Percentiles rank a stretch among this genome's conserved stretches.
Evolutionary conservation across 1,140 invertebrate genomes (phyloP).

Genomic region (Rhyacophila brunnea): DNA sequence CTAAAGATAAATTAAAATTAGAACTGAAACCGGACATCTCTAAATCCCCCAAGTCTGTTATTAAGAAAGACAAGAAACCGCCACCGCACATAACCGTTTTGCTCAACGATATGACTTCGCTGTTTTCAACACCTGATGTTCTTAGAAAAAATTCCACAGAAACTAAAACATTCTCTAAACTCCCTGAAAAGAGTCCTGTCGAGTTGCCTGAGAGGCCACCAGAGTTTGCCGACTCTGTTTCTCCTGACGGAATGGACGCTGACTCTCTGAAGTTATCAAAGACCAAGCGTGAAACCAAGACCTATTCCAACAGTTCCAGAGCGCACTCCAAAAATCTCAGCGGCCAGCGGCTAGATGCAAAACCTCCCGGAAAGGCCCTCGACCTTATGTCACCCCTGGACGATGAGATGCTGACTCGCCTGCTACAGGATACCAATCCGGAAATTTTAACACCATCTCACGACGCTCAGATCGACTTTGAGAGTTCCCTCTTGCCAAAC

Average conservation of each 20-base stretch:
- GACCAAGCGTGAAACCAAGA: constrained; percentile 17
- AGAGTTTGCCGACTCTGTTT: constrained; percentile 38
- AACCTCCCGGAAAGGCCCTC: background rate
- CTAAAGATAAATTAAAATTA: too few species aligned
- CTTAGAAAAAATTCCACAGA: constrained; percentile 64
- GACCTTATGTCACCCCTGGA: constrained; percentile 4
- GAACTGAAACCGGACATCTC: constrained; percentile 38
- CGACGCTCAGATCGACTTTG: background rate
- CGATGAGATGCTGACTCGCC: background rate
- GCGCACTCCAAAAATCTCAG: constrained; percentile 7
- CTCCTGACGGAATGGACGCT: constrained; percentile 6
- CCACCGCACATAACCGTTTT: constrained; percentile 58
- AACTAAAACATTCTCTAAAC: constrained; percentile 44
- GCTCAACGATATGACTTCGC: constrained; percentile 62
- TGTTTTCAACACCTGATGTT: constrained; percentile 78
- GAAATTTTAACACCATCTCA: background rate
- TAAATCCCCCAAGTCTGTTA: constrained; percentile 50
- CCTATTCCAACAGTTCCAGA: constrained; percentile 16
- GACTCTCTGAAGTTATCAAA: constrained; percentile 7
- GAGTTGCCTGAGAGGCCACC: constrained; percentile 40
- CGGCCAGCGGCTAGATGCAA: background rate
- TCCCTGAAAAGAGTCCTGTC: constrained; percentile 38
- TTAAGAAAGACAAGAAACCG: constrained; percentile 69
- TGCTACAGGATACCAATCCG: background rate
- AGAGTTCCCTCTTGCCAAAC: background rate